Base-by-base conservation (phyloP, 2,797 vertebrate species). In the Myotis vivesi region DNA sequence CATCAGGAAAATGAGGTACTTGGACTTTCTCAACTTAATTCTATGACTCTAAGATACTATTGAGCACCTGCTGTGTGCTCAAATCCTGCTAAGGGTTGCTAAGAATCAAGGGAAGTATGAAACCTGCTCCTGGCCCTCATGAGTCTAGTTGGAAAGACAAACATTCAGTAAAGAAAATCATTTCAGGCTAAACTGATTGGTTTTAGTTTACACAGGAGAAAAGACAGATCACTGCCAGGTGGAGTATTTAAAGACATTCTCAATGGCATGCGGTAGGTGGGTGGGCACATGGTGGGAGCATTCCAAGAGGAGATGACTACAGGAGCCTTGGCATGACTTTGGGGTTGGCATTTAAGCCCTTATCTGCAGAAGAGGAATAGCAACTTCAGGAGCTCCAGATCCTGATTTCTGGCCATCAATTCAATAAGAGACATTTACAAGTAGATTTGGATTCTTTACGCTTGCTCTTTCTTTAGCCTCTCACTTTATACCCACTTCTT, bases 91-190 rank as follows among this genome's bases (percentile, higher is more conserved):
- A 85, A 41, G n/a, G 44, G 59, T 85, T 79, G 44, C 36, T 89
- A 9, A 95, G 66, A 94, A 90, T 75, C 53, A 62, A 83, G 44
- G 15, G 3, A 88, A 51, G 8, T 76, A n/a, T 19, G 44, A 91
- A 85, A 80, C 46, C 9, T 94, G 9, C 10, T 28, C 19, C 41
- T 7, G 62, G 6, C 23, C 15, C 55, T 84, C 10, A 28, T 11
- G 12, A 79, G 38, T 66, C 81, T 91, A 94, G 36, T 53, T 87
- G 28, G 20, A 84, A 86, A 72, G 41, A 89, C 46, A 95, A 91
- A 92, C 41, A 82, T 10, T 84, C 51, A 92, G 25, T 55, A 64
- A 87, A 91, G 33, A 73, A 87, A 77, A 62, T 53, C 7, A 79
- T 64, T 62, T 15, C 17, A 55, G 51, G 23, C 20, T 84, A 36